Evolutionary conservation across 53 echinoderm and acorn worm genomes (phyloP).

Genomic region (Patiria pectinifera): DNA sequence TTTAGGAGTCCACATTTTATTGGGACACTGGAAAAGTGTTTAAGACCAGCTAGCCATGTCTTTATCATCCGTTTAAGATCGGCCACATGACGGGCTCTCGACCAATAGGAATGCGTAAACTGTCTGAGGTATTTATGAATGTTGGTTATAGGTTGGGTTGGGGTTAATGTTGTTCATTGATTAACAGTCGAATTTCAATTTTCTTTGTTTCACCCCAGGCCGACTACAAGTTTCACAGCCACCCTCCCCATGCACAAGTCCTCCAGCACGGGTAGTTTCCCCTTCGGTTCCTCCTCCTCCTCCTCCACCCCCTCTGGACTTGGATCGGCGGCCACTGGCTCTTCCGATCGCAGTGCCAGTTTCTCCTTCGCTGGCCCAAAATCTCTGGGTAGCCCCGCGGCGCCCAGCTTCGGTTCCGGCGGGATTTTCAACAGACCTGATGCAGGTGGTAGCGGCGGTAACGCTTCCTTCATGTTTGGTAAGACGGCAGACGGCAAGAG

Average conservation of each 20-base stretch:
- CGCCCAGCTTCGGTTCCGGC: background rate
- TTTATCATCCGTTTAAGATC: too few relatives aligned
- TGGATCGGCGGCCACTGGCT: background rate
- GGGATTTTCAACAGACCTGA: background rate
- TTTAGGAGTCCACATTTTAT: too few relatives aligned
- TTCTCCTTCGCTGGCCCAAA: conserved; percentile 18
- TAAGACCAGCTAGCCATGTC: too few relatives aligned
- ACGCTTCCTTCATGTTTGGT: background rate
- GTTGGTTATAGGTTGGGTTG: background rate
- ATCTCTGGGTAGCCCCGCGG: background rate
- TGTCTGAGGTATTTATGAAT: too few relatives aligned
- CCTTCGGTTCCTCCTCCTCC: background rate
- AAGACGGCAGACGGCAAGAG: background rate
- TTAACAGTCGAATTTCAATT: too few relatives aligned
- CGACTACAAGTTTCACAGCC: background rate
- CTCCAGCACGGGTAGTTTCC: conserved; percentile 47
- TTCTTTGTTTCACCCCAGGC: background rate
- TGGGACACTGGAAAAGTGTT: too few relatives aligned
- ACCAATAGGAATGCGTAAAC: too few relatives aligned
- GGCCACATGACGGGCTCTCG: too few relatives aligned
- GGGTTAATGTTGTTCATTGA: background rate
- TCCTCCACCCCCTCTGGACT: background rate
- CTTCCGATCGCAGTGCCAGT: background rate
- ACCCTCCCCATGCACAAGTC: conserved; percentile 34
- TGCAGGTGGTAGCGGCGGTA: background rate